Base-by-base conservation (phyloP, 2,797 vertebrate species). In the Petrocephalus schoutedeni region DNA sequence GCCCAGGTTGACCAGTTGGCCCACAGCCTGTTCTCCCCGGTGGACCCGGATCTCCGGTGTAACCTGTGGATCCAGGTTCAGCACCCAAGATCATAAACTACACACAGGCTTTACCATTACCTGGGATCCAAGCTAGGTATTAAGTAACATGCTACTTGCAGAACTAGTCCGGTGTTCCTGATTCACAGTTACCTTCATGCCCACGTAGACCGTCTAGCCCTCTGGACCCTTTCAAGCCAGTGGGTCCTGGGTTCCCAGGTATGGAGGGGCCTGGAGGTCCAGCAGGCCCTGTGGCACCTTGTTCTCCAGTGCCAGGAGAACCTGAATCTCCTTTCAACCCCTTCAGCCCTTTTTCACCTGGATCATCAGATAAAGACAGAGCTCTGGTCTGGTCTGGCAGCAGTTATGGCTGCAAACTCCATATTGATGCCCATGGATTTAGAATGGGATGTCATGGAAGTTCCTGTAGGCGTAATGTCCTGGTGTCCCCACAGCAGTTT, bases 291-390 rank as follows among this genome's bases (percentile, higher is more conserved):
- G 45, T 14, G n/a, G 82, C 51, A 28, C 82, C 82, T 49, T 21
- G n/a, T 10, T 84, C 19, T 23, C 21, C 5, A 56, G 53, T 7
- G 23, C 12, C 23, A 23, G 82, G 23, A 84, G 53, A n/a, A 84
- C 82, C 82, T 84, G 51, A 9, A 84, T 84, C 82, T 84, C 82
- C 82, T 32, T 32, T 84, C 6, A 49, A 14, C 51, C 82, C 82
- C 45, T 56, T 84, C 82, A 53, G 6, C 4, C 82, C 82, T 53
- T 56, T 84, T 28, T 54, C n/a, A 56, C 82, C 82, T 84, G 23
- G 4, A 32, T 23, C n/a, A 84, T 32, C n/a, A 56, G 21, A 84
- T 3, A 84, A 51, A 84, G 51, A 71, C 67, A 36, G 67, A 71
- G 28, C 67, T 41, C 36, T 41, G 36, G 36, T 41, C 36, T 41